Evolutionary conservation across 92 coral and sea anemone genomes (phyloP).

Genomic region (Porites rus): DNA sequence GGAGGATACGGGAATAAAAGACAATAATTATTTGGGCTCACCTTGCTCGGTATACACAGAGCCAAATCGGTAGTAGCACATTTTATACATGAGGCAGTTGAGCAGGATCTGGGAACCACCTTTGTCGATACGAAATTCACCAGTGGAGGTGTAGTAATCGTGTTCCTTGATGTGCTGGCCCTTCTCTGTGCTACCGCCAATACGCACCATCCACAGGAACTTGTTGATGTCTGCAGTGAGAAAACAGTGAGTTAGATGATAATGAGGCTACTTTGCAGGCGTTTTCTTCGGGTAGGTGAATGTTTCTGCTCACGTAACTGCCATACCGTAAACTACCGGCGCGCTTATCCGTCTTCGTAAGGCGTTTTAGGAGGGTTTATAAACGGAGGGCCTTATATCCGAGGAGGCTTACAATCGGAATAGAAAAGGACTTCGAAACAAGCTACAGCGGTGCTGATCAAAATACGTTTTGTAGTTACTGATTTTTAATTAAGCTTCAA

Average conservation of each 20-base stretch:
- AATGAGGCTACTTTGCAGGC: too few species aligned
- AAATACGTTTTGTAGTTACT: too few species aligned
- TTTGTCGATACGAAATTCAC: constrained; percentile 97
- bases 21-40: constrained; percentile 12
- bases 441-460: too few species aligned
- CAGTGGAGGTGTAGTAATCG: constrained; percentile 97
- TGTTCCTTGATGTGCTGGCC: constrained; percentile 98
- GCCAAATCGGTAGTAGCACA: constrained; percentile 99
- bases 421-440: too few species aligned
- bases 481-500: too few species aligned
- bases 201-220: constrained; percentile 99
- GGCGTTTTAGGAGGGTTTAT: too few species aligned
- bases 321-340: too few species aligned
- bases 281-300: too few species aligned
- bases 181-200: constrained; percentile 99
- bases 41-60: constrained; percentile 99
- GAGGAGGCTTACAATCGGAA: too few species aligned
- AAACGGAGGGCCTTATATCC: too few species aligned
- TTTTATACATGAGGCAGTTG: constrained; percentile 99
- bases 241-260: background rate
- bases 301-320: too few species aligned
- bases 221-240: constrained; percentile 89
- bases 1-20: background rate
- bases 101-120: constrained; percentile 94
- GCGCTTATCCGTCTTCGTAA: too few species aligned